Conservation (phyloP, 2,113 vertebrate species). For the Protobothrops flavoviridis region DNA sequence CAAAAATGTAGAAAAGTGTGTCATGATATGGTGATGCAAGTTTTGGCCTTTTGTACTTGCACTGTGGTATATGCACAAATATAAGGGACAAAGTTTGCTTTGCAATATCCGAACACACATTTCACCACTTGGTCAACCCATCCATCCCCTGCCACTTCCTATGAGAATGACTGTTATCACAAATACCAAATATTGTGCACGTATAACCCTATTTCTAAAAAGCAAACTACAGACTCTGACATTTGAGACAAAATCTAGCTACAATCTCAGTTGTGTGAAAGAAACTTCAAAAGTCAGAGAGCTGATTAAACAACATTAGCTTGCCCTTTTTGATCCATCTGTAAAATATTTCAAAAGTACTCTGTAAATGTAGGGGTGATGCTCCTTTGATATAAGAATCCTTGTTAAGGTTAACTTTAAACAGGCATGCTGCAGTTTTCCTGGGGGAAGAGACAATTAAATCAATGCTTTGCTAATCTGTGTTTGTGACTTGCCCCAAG, state of each 20-base stretch:
- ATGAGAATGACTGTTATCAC: background rate
- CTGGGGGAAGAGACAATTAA: slow-evolving; percentile 58
- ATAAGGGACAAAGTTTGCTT: background rate
- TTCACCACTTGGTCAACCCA: background rate
- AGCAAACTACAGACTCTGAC: slow-evolving; percentile 29
- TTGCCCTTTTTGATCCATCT: slow-evolving; percentile 58
- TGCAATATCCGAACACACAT: background rate
- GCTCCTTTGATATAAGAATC: slow-evolving; percentile 68
- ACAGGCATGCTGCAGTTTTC: slow-evolving; percentile 45
- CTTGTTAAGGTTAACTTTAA: slow-evolving; percentile 68
- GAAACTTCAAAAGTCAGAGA: slow-evolving; percentile 63
- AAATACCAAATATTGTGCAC: background rate
- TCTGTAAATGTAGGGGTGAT: slow-evolving; percentile 62
- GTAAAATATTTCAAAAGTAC: slow-evolving; percentile 62
- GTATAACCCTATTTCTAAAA: background rate
- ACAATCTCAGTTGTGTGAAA: slow-evolving; percentile 53
- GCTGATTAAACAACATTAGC: slow-evolving; percentile 66
- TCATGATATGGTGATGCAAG: background rate
- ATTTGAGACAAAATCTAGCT: slow-evolving; percentile 40
- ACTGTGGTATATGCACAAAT: background rate
- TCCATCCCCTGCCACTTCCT: background rate
- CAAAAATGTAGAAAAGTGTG: background rate
- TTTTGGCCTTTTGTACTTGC: background rate
- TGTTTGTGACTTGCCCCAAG: slow-evolving; percentile 60
- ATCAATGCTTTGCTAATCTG: slow-evolving; percentile 64